Evolutionary conservation across 2,113 vertebrate species (phyloP), one percentile per base, ranked within the genome.

Genomic region (Hystrix brachyura): DNA sequence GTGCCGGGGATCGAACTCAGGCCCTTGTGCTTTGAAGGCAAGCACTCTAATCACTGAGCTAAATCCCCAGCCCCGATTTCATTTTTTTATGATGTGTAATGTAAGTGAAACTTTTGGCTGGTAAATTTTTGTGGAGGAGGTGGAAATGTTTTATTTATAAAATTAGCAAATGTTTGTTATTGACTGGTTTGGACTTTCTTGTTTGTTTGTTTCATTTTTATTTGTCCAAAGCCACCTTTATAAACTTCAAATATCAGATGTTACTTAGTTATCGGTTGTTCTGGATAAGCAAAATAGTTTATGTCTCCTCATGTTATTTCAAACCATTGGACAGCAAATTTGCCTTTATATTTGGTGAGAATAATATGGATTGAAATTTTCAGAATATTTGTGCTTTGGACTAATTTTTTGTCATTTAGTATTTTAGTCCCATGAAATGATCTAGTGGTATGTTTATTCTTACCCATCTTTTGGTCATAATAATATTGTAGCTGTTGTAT

Each of bases 341-440:
- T 92, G 29, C 14, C 15, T 94, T 1, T 65, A 15, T 76, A 51
- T 53, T 90, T 60, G 51, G 2, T 89, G 8, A 69, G 19, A 95
- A 38, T 57, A 1, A 17, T 46, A 21, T 90, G 15, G 7, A 74
- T n/a, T 64, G 21, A 71, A 86, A 95, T 55, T 57, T 81, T 3
- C 71, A 3, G n/a, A 84, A 87, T 18, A 64, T 64, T 91, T 67
- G 2, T 72, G 43, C 12, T 94, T 74, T 0, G 48, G 80, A 83
- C 71, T 93, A 96, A 87, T 43, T 91, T 82, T 71, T 82, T 53
- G 43, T 57, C 34, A 92, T 72, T 72, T 18, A 51, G 57, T 78
- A 71, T 62, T 84, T 92, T 83, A 86, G 55, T 79, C 85, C 19
- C 34, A 53, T 83, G 21, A 80, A 94, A 62, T 94, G 18, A 74